These are phyloP conservation scores for Acrocera orbiculus DNA, from an alignment of 2,888 invertebrate genomes.

Conservation along the genomic window DNA sequence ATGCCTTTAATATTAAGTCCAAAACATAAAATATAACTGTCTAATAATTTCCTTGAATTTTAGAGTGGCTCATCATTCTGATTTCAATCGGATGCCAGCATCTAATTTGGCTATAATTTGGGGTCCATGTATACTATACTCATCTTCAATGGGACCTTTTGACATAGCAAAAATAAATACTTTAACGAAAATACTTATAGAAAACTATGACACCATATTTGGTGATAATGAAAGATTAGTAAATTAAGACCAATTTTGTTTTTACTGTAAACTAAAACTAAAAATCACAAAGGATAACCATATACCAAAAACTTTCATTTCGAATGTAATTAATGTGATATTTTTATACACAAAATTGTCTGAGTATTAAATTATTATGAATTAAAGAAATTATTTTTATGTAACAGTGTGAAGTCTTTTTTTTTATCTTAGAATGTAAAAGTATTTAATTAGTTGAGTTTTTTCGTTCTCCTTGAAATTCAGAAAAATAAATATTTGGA, in stretches of 20 bases:
- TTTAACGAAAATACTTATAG: conserved; percentile 28
- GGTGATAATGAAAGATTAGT: conserved; percentile 26
- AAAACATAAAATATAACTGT: not conserved
- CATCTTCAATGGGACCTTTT: conserved; percentile 22
- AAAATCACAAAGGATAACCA: no score
- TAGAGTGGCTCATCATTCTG: conserved; percentile 26
- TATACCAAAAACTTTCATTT: no score
- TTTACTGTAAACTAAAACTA: not conserved
- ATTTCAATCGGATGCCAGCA: conserved; percentile 29
- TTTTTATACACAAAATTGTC: no score
- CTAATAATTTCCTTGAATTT: conserved; percentile 4
- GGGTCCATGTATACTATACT: conserved; percentile 27
- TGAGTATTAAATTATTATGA: no score
- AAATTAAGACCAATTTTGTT: conserved; percentile 16
- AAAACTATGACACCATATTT: conserved; percentile 28
- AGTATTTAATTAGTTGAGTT: no score
- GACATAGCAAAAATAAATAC: conserved; percentile 30
- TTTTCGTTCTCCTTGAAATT: no score
- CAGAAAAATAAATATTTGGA: no score
- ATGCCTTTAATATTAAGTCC: not conserved
- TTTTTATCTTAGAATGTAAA: no score
- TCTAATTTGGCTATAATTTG: conserved; percentile 32
- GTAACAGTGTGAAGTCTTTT: no score
- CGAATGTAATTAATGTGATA: no score
- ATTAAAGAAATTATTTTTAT: no score